phyloP scores from a whole-genome alignment of 1,140 invertebrate species.

The Epicauta chinensis region DNA sequence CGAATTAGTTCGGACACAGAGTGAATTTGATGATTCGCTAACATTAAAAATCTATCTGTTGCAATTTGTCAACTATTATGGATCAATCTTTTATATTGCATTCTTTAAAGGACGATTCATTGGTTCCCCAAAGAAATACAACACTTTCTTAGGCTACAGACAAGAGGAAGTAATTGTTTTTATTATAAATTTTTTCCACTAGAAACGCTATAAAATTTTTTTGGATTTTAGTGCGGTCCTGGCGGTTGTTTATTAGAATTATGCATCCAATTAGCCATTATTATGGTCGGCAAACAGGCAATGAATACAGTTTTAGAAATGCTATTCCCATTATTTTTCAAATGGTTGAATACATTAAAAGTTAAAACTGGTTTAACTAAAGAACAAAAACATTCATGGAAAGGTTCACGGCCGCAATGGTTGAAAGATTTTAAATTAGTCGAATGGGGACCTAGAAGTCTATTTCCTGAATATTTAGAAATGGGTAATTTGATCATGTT shows the following conservation, averaged over 20 bases:
- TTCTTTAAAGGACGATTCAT: slow-evolving; percentile 94
- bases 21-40: slow-evolving; percentile 94
- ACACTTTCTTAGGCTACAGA: slow-evolving; percentile 64
- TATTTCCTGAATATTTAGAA: slow-evolving; percentile 96
- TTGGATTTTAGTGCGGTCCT: slow-evolving; percentile 58
- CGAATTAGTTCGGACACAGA: slow-evolving; percentile 91
- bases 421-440: slow-evolving; percentile 86
- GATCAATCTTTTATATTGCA: slow-evolving; percentile 97
- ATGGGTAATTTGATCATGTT: slow-evolving; percentile 76
- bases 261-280: slow-evolving; percentile 88
- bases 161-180: slow-evolving; percentile 69
- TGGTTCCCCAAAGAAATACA: slow-evolving; percentile 77
- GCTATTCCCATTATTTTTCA: slow-evolving; percentile 65
- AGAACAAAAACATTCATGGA: slow-evolving; percentile 21
- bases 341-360: slow-evolving; percentile 64
- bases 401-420: slow-evolving; percentile 58
- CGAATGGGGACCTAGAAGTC: slow-evolving; percentile 80
- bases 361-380: slow-evolving; percentile 48
- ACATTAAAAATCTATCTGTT: slow-evolving; percentile 96
- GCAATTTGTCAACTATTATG: slow-evolving; percentile 98
- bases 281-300: slow-evolving; percentile 95
- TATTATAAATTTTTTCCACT: slow-evolving; percentile 6
- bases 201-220: too few species aligned
- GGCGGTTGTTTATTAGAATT: slow-evolving; percentile 89
- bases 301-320: slow-evolving; percentile 85